These are phyloP conservation scores for Paracentrotus lividus DNA, from an alignment of 53 echinoderm and acorn worm genomes.

Conservation along the genomic window DNA sequence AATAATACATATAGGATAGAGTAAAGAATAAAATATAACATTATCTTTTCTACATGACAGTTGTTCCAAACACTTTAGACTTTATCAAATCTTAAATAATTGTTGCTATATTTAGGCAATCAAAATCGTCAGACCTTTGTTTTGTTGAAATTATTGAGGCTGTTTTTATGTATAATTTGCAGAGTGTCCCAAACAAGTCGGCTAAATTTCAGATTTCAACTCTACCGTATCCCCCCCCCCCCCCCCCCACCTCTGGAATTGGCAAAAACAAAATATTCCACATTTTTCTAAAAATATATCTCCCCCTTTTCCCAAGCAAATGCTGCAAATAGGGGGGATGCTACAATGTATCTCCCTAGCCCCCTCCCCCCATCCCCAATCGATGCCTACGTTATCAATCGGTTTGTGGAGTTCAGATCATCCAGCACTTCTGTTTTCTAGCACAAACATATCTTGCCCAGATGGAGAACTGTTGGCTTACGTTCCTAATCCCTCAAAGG, in stretches of 20 bases:
- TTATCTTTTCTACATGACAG: background rate
- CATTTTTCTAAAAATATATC: no score
- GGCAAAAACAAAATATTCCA: no score
- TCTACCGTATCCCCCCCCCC: no score
- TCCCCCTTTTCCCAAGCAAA: no score
- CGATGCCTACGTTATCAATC: background rate
- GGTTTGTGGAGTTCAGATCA: no score
- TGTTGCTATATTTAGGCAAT: background rate
- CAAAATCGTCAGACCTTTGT: background rate
- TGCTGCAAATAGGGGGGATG: no score
- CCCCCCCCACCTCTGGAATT: no score
- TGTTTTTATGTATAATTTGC: no score
- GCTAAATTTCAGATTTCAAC: no score
- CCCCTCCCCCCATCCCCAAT: no score
- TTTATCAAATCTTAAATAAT: background rate
- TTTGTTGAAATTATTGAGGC: background rate
- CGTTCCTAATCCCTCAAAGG: background rate
- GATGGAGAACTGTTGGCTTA: constrained; percentile 13
- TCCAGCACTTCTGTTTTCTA: background rate
- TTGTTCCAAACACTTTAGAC: background rate
- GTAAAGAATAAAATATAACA: background rate
- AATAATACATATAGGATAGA: background rate
- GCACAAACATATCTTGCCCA: constrained; percentile 17
- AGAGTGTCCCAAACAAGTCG: no score
- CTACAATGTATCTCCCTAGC: no score